Evolutionary conservation across 2,113 vertebrate genomes (phyloP).

Genomic region (Poecilia latipinna): DNA sequence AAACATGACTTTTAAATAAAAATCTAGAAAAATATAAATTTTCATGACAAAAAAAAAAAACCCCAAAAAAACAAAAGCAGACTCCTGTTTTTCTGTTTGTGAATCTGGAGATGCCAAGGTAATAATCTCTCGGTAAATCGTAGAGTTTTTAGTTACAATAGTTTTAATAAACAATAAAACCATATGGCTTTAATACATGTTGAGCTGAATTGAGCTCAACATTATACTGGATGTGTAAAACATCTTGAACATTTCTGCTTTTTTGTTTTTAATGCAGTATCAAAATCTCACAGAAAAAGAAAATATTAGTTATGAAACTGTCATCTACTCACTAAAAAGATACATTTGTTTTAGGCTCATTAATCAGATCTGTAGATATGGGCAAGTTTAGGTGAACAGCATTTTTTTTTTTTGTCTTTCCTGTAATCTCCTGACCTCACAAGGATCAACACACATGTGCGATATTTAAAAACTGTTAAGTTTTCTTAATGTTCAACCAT

Average conservation of each 20-base stretch:
- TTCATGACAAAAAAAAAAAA: not conserved
- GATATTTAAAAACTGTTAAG: too few relatives aligned
- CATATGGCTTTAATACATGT: too few relatives aligned
- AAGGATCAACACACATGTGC: too few relatives aligned
- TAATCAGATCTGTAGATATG: not conserved
- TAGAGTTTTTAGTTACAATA: not conserved
- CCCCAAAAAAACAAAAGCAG: too few relatives aligned
- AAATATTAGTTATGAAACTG: not conserved
- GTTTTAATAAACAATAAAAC: too few relatives aligned
- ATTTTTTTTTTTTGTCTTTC: too few relatives aligned
- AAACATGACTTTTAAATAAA: not conserved
- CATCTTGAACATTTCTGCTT: too few relatives aligned
- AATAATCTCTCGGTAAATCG: not conserved
- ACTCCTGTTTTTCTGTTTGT: not conserved
- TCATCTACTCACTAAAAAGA: not conserved
- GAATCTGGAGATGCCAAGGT: not conserved
- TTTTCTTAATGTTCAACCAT: too few relatives aligned
- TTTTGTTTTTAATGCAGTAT: not conserved
- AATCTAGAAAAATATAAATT: not conserved
- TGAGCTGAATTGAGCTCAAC: too few relatives aligned
- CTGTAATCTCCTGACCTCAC: too few relatives aligned
- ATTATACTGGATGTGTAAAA: too few relatives aligned
- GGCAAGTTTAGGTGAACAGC: not conserved
- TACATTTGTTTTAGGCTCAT: not conserved
- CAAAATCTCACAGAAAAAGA: not conserved